Evolutionary conservation across 2,797 vertebrate species (phyloP).

Genomic region (Hoplostethus mediterraneus): DNA sequence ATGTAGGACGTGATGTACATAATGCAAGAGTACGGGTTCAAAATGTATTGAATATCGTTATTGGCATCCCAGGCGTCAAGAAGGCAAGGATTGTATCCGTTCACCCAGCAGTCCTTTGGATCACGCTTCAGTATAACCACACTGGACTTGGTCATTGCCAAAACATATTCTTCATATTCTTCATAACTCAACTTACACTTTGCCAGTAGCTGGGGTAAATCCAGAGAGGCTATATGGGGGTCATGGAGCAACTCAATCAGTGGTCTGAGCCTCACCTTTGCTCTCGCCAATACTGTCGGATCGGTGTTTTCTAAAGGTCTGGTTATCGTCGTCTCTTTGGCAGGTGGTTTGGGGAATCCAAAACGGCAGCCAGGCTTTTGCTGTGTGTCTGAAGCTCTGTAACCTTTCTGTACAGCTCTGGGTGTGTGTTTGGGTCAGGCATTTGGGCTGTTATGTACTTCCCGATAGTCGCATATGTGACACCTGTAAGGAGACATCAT

Average conservation of each 20-base stretch:
- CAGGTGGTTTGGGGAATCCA: conserved; percentile 44
- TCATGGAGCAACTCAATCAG: conserved; percentile 2
- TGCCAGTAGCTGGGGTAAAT: conserved; percentile 4
- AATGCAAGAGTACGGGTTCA: conserved; percentile 4
- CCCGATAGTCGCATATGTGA: conserved; percentile 12
- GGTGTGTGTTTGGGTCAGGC: conserved; percentile 35
- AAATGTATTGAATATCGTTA: conserved; percentile 35
- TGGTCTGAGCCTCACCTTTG: too few species aligned
- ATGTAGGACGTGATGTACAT: conserved; percentile 49
- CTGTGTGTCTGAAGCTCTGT: conserved; percentile 40
- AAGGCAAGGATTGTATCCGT: conserved; percentile 11
- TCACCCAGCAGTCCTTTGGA: conserved; percentile 27
- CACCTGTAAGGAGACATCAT: too few species aligned
- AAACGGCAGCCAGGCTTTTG: conserved; percentile 34
- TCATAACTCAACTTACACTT: neutral
- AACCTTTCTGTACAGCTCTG: conserved; percentile 39
- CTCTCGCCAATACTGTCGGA: too few species aligned
- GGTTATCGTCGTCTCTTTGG: conserved; percentile 25
- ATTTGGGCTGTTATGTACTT: conserved; percentile 37
- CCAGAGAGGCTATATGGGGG: neutral
- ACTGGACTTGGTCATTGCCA: neutral
- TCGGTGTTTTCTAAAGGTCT: neutral
- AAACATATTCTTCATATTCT: neutral
- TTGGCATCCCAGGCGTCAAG: conserved; percentile 19
- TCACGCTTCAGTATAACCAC: conserved; percentile 1